Evolutionary conservation across 2,888 invertebrate species (phyloP).

Genomic region (Xylota sylvarum): DNA sequence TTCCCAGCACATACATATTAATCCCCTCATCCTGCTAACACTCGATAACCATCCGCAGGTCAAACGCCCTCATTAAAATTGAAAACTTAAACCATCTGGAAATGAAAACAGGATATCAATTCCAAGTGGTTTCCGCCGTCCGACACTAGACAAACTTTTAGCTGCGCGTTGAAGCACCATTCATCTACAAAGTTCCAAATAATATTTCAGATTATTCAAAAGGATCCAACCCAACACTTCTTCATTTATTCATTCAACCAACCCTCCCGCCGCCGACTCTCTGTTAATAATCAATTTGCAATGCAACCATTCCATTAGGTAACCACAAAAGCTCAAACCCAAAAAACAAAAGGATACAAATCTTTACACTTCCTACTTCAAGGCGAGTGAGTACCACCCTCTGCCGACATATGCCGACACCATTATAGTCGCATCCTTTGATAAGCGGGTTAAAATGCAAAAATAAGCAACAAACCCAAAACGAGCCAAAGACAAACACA

Average conservation of each 20-base stretch:
- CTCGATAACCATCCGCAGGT: background rate
- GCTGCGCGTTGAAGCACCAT: background rate
- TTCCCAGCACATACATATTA: too few species aligned
- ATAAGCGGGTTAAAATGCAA: conserved; percentile 44
- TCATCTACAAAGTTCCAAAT: background rate
- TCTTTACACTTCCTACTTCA: conserved; percentile 16
- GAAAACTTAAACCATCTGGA: background rate
- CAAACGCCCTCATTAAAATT: background rate
- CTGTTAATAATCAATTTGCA: conserved; percentile 46
- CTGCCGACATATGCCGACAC: conserved; percentile 21
- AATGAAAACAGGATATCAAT: background rate
- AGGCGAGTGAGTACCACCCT: background rate
- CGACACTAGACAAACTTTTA: background rate
- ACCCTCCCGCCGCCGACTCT: background rate
- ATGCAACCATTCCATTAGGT: conserved; percentile 34
- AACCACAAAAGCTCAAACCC: conserved; percentile 21
- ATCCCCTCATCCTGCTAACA: too few species aligned
- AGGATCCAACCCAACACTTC: background rate
- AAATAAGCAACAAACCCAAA: conserved; percentile 41
- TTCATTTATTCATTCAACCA: conserved; percentile 15
- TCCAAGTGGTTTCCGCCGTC: conserved; percentile 1
- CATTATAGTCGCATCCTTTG: conserved; percentile 44
- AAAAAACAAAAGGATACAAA: conserved; percentile 36
- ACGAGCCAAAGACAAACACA: conserved; percentile 60
- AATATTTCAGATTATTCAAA: background rate